phyloP scores from a whole-genome alignment of 2,888 invertebrate genomes.

The Omphaloscelis lunosa region DNA sequence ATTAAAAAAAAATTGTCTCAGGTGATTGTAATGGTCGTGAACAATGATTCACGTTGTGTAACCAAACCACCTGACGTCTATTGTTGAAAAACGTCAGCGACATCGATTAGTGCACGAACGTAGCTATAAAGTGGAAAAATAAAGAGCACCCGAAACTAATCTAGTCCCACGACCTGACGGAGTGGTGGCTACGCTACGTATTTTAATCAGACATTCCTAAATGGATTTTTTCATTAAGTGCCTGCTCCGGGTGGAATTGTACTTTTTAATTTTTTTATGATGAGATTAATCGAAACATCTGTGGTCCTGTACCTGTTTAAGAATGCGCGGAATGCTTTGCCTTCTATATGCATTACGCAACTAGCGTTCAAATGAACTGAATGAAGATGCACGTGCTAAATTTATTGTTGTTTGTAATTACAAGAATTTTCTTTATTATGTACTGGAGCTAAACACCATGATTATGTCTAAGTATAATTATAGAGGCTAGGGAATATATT shows the following conservation, averaged over 20 bases:
- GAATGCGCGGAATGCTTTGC: slow-evolving; percentile 65
- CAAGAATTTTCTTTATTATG: slow-evolving; percentile 34
- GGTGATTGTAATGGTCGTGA: slow-evolving; percentile 49
- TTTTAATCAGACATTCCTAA: slow-evolving; percentile 88
- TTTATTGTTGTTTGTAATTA: slow-evolving; percentile 45
- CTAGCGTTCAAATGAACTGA: slow-evolving; percentile 42
- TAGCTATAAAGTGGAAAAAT: slow-evolving; percentile 79
- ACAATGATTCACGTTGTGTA: slow-evolving; percentile 53
- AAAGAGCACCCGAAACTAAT: slow-evolving; percentile 85
- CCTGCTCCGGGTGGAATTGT: slow-evolving; percentile 69
- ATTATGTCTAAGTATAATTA: not conserved
- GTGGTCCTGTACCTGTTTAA: slow-evolving; percentile 63
- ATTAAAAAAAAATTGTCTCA: slow-evolving; percentile 30
- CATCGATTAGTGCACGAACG: slow-evolving; percentile 78
- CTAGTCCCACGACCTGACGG: slow-evolving; percentile 81
- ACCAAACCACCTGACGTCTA: slow-evolving; percentile 60
- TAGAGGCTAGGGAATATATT: not conserved
- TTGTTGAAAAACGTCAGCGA: slow-evolving; percentile 70
- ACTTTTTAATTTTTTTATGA: slow-evolving; percentile 77
- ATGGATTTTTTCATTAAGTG: slow-evolving; percentile 80
- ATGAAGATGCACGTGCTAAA: slow-evolving; percentile 42
- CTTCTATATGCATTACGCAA: slow-evolving; percentile 19
- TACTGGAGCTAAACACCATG: not conserved
- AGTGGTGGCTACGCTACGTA: slow-evolving; percentile 78
- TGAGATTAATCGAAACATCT: slow-evolving; percentile 67